Conservation (phyloP, 2,888 invertebrate genomes). For the Pandemis corylana region DNA sequence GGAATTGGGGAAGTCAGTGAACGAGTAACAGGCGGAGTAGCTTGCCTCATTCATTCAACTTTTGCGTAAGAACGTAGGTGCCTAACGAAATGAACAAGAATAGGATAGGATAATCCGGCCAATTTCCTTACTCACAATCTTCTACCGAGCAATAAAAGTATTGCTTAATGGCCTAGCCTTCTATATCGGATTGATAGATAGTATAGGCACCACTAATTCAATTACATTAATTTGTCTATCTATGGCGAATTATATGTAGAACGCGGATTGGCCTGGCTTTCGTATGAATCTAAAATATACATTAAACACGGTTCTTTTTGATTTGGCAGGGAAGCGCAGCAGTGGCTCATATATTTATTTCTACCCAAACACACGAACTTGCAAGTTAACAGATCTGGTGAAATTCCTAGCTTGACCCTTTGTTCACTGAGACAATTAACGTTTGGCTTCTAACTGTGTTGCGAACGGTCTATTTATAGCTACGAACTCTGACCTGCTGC, state of each 20-base stretch:
- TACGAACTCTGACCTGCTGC: constrained; percentile 19
- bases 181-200: constrained; percentile 37
- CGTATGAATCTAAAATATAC: not conserved
- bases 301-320: not conserved
- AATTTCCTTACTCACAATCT: constrained; percentile 43
- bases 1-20: constrained; percentile 35
- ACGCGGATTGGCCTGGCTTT: not conserved
- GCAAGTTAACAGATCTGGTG: constrained; percentile 1
- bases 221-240: constrained; percentile 34
- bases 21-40: constrained; percentile 22
- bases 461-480: constrained; percentile 21
- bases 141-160: constrained; percentile 43
- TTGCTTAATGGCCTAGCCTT: constrained; percentile 42
- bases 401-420: constrained; percentile 23
- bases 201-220: constrained; percentile 35
- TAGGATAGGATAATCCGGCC: constrained; percentile 37
- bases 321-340: not conserved
- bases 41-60: constrained; percentile 37
- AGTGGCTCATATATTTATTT: not conserved
- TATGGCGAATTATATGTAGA: constrained; percentile 16
- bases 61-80: constrained; percentile 30
- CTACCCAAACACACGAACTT: constrained; percentile 1
- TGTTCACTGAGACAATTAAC: constrained; percentile 33
- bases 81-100: constrained; percentile 39
- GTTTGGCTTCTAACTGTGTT: constrained; percentile 26